Percentiles rank a stretch among this genome's conserved stretches.
These are phyloP conservation scores for Mastigias papua DNA, from an alignment of 30 jellyfish, hydroid and myxozoan species.

Conservation along the genomic window DNA sequence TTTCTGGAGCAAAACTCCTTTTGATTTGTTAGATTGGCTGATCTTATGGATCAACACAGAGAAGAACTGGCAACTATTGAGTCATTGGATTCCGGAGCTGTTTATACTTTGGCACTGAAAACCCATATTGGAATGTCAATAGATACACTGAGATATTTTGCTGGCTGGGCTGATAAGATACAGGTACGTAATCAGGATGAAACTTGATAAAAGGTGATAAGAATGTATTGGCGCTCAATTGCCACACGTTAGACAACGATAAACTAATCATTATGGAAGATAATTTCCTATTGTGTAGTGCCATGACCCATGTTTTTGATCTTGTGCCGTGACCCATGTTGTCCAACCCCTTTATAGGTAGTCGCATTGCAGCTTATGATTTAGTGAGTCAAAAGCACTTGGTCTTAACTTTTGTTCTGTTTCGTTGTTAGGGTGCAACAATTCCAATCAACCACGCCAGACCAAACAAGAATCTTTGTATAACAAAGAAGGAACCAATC, in stretches of 20 bases:
- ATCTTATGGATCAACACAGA: conserved; percentile 94
- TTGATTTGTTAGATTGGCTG: conserved; percentile 86
- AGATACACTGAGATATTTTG: conserved; percentile 93
- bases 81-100: conserved; percentile 99
- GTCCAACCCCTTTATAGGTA: too few species aligned
- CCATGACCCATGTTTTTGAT: too few species aligned
- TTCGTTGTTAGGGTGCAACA: conserved; percentile 82
- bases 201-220: not conserved
- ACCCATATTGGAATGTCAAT: conserved; percentile 98
- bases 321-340: too few species aligned
- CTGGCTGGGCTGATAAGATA: conserved; percentile 97
- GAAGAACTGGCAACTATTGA: conserved; percentile 97
- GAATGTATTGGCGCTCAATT: not conserved
- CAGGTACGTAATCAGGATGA: conserved; percentile 40
- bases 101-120: conserved; percentile 94
- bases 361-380: too few species aligned
- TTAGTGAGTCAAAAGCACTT: too few species aligned
- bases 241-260: too few species aligned
- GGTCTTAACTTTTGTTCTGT: too few species aligned
- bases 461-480: conserved; percentile 95
- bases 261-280: too few species aligned
- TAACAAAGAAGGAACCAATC: conserved; percentile 96
- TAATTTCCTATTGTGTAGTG: too few species aligned
- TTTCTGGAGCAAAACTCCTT: not conserved
- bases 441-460: conserved; percentile 98